phyloP scores from a whole-genome alignment of 2,797 vertebrate genomes.

The Orestias chungarensis region DNA sequence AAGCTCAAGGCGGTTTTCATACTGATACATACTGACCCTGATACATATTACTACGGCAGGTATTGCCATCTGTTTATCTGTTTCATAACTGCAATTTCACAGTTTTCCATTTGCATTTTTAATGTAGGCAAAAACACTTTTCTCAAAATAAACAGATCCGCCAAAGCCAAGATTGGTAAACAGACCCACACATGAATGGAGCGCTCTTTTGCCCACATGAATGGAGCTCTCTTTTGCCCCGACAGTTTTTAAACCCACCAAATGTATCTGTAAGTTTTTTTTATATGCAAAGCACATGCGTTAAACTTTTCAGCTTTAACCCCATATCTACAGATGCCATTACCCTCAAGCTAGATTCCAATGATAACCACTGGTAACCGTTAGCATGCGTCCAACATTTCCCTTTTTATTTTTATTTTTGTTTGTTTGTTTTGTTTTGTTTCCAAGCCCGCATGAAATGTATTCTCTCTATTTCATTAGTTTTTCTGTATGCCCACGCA shows the following conservation, averaged over 20 bases:
- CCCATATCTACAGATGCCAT: background rate
- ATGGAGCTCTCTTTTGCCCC: background rate
- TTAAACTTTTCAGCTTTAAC: background rate
- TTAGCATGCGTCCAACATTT: background rate
- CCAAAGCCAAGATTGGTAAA: background rate
- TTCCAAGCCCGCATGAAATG: background rate
- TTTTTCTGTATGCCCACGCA: background rate
- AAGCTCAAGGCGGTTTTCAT: constrained; percentile 1
- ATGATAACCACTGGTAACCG: background rate
- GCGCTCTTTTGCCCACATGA: background rate
- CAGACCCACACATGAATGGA: background rate
- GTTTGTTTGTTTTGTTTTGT: too few relatives aligned
- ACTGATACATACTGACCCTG: constrained; percentile 7
- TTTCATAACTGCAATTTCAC: constrained; percentile 1
- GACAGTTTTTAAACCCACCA: background rate
- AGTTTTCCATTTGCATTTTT: constrained; percentile 1
- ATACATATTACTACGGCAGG: background rate
- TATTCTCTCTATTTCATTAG: background rate
- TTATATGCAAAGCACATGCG: background rate
- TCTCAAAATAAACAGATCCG: constrained; percentile 4
- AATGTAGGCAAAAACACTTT: background rate
- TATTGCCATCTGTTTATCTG: constrained; percentile 5
- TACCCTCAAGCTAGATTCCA: background rate
- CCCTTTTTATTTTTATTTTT: background rate
- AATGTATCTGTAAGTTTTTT: background rate